These are phyloP conservation scores for Toxostoma redivivum DNA, from an alignment of 2,113 vertebrate genomes.

Conservation along the genomic window DNA sequence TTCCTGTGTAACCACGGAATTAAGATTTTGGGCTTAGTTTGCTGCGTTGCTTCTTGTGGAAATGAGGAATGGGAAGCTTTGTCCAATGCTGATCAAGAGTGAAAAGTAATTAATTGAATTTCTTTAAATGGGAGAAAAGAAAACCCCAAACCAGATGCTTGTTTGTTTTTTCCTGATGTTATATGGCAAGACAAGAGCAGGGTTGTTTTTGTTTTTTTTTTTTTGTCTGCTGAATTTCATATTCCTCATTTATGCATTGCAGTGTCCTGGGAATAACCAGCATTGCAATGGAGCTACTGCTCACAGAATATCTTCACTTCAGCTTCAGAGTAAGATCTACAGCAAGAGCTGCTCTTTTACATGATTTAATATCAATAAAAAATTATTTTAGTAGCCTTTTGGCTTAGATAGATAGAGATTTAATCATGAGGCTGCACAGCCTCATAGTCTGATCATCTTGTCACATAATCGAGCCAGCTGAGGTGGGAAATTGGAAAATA, in stretches of 20 bases:
- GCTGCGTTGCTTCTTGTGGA: not conserved
- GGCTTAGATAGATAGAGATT: not conserved
- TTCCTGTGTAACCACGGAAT: not conserved
- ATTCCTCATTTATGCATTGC: not conserved
- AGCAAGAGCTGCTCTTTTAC: not conserved
- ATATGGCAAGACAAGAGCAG: not conserved
- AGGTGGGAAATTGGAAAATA: not conserved
- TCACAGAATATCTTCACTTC: not conserved
- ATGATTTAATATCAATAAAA: not conserved
- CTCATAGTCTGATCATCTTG: not conserved
- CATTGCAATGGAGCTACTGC: not conserved
- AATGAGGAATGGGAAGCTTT: not conserved
- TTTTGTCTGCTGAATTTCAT: not conserved
- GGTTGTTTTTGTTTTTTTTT: not conserved
- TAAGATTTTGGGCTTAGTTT: not conserved
- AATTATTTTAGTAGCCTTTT: not conserved
- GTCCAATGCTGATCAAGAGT: not conserved
- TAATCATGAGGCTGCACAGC: not conserved
- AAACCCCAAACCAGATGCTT: not conserved
- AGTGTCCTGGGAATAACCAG: conserved; percentile 19
- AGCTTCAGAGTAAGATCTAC: not conserved
- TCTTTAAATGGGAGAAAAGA: not conserved
- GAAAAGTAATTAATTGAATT: not conserved
- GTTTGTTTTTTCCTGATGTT: not conserved
- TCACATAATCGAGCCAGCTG: not conserved